Conservation (phyloP, 1,140 invertebrate genomes). For the Drosophila triauraria region DNA sequence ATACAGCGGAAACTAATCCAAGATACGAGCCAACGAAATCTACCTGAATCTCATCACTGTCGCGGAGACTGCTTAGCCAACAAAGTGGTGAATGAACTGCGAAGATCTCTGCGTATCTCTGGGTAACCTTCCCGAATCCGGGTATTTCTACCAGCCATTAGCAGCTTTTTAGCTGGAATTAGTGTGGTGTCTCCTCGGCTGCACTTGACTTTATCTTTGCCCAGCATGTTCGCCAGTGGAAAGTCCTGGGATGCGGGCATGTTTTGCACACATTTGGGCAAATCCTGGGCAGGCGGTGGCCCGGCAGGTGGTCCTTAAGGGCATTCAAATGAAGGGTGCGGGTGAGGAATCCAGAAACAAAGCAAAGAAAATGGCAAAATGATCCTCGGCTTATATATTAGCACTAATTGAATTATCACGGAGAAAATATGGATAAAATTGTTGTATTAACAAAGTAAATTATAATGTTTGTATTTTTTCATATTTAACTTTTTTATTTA, state of each 20-base stretch:
- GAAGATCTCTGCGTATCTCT: conserved; percentile 13
- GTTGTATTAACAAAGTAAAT: not conserved
- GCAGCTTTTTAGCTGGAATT: conserved; percentile 77
- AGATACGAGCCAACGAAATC: conserved; percentile 51
- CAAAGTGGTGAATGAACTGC: conserved; percentile 67
- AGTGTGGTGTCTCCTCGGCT: conserved; percentile 31
- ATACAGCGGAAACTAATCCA: conserved; percentile 68
- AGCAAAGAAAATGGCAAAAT: conserved; percentile 7
- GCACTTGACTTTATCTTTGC: conserved; percentile 75
- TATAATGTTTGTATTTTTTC: not conserved
- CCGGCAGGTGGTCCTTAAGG: conserved; percentile 51
- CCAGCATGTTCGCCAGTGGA: conserved; percentile 55
- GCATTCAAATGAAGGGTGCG: conserved; percentile 23
- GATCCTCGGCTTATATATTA: conserved; percentile 2
- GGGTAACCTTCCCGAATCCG: conserved; percentile 4
- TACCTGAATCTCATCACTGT: conserved; percentile 49
- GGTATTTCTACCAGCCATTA: conserved; percentile 57
- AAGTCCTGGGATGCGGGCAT: conserved; percentile 58
- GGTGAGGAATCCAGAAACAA: not conserved
- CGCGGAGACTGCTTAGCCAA: conserved; percentile 4
- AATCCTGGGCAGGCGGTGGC: conserved; percentile 55
- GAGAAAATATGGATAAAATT: not conserved
- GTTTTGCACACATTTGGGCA: conserved; percentile 61
- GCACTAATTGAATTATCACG: conserved; percentile 23
- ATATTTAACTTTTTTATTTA: no score